Conservation (phyloP, 2,113 vertebrate genomes). For the Etheostoma cragini region DNA sequence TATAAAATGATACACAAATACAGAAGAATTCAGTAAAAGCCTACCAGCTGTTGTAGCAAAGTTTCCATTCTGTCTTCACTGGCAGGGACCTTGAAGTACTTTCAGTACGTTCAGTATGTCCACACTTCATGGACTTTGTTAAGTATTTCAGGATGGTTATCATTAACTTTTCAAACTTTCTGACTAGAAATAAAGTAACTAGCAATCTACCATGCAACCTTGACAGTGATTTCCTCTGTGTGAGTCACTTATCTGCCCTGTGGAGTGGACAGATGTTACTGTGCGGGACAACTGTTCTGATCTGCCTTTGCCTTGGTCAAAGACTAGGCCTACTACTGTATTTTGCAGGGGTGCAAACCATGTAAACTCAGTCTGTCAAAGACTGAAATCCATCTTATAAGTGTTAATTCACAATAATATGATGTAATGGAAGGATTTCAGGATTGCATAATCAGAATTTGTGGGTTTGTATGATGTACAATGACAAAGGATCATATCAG, state of each 20-base stretch:
- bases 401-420: neutral
- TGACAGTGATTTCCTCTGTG: neutral
- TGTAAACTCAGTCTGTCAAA: slow-evolving; percentile 3
- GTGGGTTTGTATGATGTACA: neutral
- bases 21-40: slow-evolving; percentile 19
- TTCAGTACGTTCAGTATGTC: neutral
- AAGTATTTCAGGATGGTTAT: slow-evolving; percentile 55
- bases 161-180: slow-evolving; percentile 67
- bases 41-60: slow-evolving; percentile 76
- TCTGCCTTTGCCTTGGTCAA: neutral
- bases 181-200: slow-evolving; percentile 23
- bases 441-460: neutral
- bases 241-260: slow-evolving; percentile 1
- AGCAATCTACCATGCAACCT: no score
- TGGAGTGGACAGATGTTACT: neutral
- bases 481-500: neutral
- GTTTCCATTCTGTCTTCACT: slow-evolving; percentile 67
- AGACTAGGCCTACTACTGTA: neutral
- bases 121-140: slow-evolving; percentile 36
- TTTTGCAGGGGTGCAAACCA: neutral
- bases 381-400: neutral
- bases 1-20: neutral
- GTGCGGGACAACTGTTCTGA: neutral
- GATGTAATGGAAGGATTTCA: neutral
- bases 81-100: neutral